Evolutionary conservation across 2,888 invertebrate genomes (phyloP), one percentile per base, ranked within the genome.

Genomic region (Euclidia mi): DNA sequence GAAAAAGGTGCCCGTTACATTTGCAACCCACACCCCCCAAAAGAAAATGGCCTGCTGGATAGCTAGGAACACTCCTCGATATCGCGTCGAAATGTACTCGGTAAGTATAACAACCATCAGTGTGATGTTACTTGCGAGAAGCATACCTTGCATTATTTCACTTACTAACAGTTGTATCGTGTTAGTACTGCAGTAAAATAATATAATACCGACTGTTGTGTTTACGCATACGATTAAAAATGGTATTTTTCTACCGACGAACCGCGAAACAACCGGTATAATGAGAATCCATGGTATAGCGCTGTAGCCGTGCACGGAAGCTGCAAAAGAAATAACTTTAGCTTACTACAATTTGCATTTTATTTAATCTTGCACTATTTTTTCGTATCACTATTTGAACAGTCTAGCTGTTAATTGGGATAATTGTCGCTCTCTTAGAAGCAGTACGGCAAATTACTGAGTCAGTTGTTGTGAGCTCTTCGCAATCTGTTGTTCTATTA

Each of bases 1-100:
- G 35, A 60, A 49, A 52, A 76, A 66, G 10, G 50, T 79, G 12
- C 77, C 77, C 28, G 71, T 76, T 11, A 74, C 61, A 48, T 82
- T 82, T 20, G 82, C 71, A 25, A 77, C 62, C 77, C 71, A 81
- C n/a, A 78, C 55, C 76, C 65, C n/a, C 60, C 60, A 73, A 45
- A 70, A 78, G 25, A 72, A 73, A 41, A 74, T 69, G 1, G 78
- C 70, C 7, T 71, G 71, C 35, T 78, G 63, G 7, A 83, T 59
- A 11, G 76, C 62, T 41, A 76, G 55, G 43, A 76, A 76, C 53
- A 79, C 57, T 9, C 74, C 76, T 49, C 76, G 69, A 52, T 78
- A 79, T 49, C 60, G 60, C 1, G 74, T 71, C 6, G 80, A 72
- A n/a, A 71, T 70, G 41, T 78, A 79, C 55, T 79, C 78, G 0